Conservation (phyloP, 2,888 invertebrate genomes). For the Drosophila acutilabella region DNA sequence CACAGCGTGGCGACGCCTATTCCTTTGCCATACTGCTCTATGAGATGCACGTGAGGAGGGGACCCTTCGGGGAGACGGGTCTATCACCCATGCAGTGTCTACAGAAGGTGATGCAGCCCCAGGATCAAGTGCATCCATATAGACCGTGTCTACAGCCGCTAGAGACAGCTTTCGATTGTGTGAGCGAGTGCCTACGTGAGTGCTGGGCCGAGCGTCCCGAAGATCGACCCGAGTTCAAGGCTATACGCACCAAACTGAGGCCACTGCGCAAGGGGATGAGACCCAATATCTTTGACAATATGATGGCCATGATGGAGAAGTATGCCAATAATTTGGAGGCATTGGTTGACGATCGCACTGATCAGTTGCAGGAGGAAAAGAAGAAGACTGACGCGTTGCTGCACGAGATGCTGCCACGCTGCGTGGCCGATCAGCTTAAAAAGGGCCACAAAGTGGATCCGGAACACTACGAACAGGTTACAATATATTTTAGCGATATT, state of each 20-base stretch:
- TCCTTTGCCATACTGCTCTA: slow-evolving; percentile 95
- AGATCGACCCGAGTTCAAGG: slow-evolving; percentile 93
- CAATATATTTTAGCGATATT: slow-evolving; percentile 98
- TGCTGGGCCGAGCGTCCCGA: slow-evolving; percentile 95
- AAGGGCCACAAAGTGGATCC: slow-evolving; percentile 95
- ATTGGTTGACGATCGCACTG: slow-evolving; percentile 96
- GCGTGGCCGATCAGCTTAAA: slow-evolving; percentile 97
- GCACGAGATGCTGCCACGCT: slow-evolving; percentile 94
- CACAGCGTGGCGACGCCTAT: slow-evolving; percentile 93
- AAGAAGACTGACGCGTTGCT: slow-evolving; percentile 96
- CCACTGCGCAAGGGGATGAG: slow-evolving; percentile 96
- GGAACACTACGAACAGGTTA: slow-evolving; percentile 93
- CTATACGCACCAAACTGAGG: slow-evolving; percentile 91
- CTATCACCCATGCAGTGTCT: slow-evolving; percentile 88
- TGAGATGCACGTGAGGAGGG: slow-evolving; percentile 93
- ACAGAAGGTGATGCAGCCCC: slow-evolving; percentile 83
- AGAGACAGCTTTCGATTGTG: slow-evolving; percentile 93
- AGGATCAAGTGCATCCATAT: slow-evolving; percentile 81
- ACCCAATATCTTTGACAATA: slow-evolving; percentile 98
- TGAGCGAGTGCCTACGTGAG: slow-evolving; percentile 93
- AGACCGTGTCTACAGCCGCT: slow-evolving; percentile 91
- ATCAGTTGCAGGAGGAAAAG: slow-evolving; percentile 97
- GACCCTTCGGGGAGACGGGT: slow-evolving; percentile 92
- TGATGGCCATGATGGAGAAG: slow-evolving; percentile 99
- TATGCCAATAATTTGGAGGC: slow-evolving; percentile 98